Percentiles rank a stretch among this genome's conserved stretches.
phyloP scores from a whole-genome alignment of 53 echinoderm and acorn worm genomes.

The Glandiceps talaboti region DNA sequence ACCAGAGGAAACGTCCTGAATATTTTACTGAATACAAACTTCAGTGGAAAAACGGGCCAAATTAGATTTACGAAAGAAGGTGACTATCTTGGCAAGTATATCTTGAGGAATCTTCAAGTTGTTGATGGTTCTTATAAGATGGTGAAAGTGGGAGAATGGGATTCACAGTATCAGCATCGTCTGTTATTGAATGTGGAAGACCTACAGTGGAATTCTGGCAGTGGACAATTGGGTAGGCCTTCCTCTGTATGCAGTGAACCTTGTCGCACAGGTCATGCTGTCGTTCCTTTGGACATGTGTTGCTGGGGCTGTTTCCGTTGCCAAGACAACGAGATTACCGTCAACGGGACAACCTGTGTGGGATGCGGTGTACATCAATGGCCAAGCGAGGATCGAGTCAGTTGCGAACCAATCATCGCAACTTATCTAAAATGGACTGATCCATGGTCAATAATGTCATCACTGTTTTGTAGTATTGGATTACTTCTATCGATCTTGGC shows the following conservation, averaged over 20 bases:
- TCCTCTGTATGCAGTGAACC: slow-evolving; percentile 16
- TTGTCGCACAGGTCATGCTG: slow-evolving; percentile 1
- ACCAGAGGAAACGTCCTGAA: neutral
- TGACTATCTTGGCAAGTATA: slow-evolving; percentile 13
- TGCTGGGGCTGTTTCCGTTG: slow-evolving; percentile 24
- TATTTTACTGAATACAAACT: neutral
- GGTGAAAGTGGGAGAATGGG: slow-evolving; percentile 16
- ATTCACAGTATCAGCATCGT: neutral
- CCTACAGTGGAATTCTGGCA: slow-evolving; percentile 13
- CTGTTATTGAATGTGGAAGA: neutral
- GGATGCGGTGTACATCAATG: slow-evolving; percentile 11
- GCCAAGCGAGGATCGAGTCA: slow-evolving; percentile 13
- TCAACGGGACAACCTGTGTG: slow-evolving; percentile 2
- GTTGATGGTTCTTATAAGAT: slow-evolving; percentile 2
- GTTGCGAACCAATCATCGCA: slow-evolving; percentile 10
- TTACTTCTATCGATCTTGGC: neutral
- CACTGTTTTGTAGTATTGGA: neutral
- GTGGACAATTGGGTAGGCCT: neutral
- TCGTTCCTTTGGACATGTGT: slow-evolving; percentile 24
- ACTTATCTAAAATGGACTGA: slow-evolving; percentile 12
- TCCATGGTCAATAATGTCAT: neutral
- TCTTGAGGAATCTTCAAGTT: slow-evolving; percentile 4
- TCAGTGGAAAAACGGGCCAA: neutral
- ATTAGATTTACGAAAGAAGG: neutral
- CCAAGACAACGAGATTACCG: slow-evolving; percentile 9